Conservation (phyloP, 2,888 invertebrate genomes). For the Notocelia uddmanniana region DNA sequence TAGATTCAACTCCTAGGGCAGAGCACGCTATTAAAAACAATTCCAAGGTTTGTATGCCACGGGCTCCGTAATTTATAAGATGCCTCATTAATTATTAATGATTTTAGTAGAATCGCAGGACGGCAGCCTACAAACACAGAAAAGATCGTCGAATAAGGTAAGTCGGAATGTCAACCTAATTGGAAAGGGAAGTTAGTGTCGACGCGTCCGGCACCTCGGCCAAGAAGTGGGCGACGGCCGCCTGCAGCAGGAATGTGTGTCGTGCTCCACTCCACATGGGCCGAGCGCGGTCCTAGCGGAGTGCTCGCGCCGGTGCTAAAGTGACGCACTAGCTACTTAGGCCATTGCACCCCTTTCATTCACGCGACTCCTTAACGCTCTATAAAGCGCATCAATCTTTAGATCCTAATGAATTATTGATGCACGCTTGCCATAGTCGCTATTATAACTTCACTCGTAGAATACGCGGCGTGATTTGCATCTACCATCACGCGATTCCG, state of each 20-base stretch:
- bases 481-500: conserved; percentile 60
- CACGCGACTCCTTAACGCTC: conserved; percentile 80
- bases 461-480: conserved; percentile 53
- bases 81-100: conserved; percentile 42
- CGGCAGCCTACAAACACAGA: conserved; percentile 43
- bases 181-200: conserved; percentile 68
- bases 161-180: conserved; percentile 47
- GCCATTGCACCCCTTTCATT: conserved; percentile 85
- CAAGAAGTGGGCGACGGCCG: conserved; percentile 71
- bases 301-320: conserved; percentile 44
- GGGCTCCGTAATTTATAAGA: conserved; percentile 30
- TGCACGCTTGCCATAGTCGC: conserved; percentile 50
- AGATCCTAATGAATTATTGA: conserved; percentile 72
- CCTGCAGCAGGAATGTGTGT: conserved; percentile 76
- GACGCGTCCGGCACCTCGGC: conserved; percentile 70
- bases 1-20: conserved; percentile 3
- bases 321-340: conserved; percentile 67
- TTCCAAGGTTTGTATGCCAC: conserved; percentile 42
- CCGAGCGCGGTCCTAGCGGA: conserved; percentile 50
- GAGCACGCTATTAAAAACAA: conserved; percentile 9
- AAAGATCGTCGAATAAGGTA: conserved; percentile 38
- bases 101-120: conserved; percentile 38
- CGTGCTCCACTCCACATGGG: conserved; percentile 70
- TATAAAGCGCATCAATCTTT: conserved; percentile 77
- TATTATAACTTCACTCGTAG: conserved; percentile 55